Evolutionary conservation across 1,140 invertebrate genomes (phyloP).

Genomic region (Onthophagus taurus): DNA sequence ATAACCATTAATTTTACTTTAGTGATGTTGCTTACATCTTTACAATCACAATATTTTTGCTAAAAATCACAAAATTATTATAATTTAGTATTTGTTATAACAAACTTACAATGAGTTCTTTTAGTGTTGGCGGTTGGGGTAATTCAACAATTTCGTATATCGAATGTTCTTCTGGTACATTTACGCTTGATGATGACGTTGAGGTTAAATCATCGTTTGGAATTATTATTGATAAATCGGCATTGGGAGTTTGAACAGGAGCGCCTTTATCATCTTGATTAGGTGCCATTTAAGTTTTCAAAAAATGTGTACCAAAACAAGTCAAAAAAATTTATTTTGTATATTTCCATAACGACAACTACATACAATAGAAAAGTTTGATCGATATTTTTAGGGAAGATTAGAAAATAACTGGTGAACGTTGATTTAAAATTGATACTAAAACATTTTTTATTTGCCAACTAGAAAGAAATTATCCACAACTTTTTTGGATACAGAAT

Average conservation of each 20-base stretch:
- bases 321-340: no score
- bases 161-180: no score
- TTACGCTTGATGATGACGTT: background rate
- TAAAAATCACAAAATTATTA: conserved; percentile 22
- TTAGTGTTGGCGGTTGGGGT: conserved; percentile 7
- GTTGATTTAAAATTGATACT: no score
- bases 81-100: background rate
- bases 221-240: background rate
- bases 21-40: conserved; percentile 47
- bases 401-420: no score
- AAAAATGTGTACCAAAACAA: no score
- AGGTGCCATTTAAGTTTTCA: background rate
- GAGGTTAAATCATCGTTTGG: background rate
- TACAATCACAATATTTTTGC: conserved; percentile 43
- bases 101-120: conserved; percentile 11
- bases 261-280: background rate
- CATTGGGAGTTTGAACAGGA: background rate
- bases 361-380: no score
- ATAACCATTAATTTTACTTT: conserved; percentile 52
- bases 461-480: no score
- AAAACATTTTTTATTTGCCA: no score
- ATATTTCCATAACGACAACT: no score
- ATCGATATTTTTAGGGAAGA: no score
- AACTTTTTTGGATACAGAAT: no score
- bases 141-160: conserved; percentile 8